phyloP scores from a whole-genome alignment of 2,113 vertebrate genomes.

The Alligator mississippiensis region DNA sequence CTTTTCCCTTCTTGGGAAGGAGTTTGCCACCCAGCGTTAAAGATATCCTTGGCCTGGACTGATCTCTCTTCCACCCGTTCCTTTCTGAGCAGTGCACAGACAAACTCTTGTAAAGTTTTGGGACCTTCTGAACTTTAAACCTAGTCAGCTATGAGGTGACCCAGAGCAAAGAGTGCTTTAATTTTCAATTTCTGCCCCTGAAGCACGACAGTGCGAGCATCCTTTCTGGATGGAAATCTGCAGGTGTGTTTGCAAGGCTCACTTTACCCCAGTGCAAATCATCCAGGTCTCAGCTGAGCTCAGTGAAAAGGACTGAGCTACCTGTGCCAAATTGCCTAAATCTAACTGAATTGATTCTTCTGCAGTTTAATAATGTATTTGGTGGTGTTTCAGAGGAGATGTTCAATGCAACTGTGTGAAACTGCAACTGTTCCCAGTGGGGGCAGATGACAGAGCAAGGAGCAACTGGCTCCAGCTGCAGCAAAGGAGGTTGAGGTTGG shows the following conservation, averaged over 20 bases:
- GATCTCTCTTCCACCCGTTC: no score
- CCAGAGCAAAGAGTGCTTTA: not conserved
- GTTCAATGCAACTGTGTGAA: no score
- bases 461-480: no score
- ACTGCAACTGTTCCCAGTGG: no score
- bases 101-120: not conserved
- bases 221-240: not conserved
- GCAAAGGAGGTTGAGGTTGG: no score
- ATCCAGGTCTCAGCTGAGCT: not conserved
- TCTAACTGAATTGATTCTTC: no score
- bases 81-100: not conserved
- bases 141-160: not conserved
- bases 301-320: not conserved
- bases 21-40: rapidly evolving
- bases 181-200: not conserved
- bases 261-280: not conserved
- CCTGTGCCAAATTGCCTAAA: not conserved
- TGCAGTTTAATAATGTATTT: no score
- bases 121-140: not conserved
- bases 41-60: not conserved
- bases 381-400: no score
- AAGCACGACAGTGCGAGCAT: not conserved
- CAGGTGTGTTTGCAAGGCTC: not conserved
- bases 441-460: no score
- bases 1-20: not conserved